Base-by-base conservation (phyloP, 2,888 invertebrate genomes). In the Branchipolynoe longqiensis region DNA sequence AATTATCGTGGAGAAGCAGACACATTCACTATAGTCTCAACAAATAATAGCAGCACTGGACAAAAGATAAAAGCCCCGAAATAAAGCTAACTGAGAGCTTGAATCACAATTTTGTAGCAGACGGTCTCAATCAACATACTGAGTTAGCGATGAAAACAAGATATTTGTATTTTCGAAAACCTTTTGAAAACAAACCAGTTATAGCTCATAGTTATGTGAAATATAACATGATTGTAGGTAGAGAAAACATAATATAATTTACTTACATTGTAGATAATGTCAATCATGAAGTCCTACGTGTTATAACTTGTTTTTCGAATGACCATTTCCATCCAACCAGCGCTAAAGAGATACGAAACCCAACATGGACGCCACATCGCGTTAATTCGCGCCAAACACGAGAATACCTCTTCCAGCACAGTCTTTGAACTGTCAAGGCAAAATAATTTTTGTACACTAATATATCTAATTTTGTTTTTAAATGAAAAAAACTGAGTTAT, bases 111-210 rank as follows among this genome's bases (percentile, higher is more conserved):
- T 18, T n/a, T 62, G 8, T 78, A 78, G 78, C 78, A 78, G 78
- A 78, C 78, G 78, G 41, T 41, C 28, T 48, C 41, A 48, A 78
- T 41, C 14, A 78, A 78, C 78, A 78, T 78, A 78, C 78, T 78
- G 78, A 78, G 78, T 78, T 78, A 78, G 78, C 78, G 41, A 78
- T 14, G 69, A 69, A 69, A 33, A 69, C 69, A 12, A 38, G 3
- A 36, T 33, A 38, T 69, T 78, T 78, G 25, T 28, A 78, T 78
- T 78, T 78, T 78, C 78, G 78, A 54, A 78, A 78, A 36, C 48
- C 48, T 48, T 48, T 18, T 8, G 8, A 48, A 18, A n/a, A 31
- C 56, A 56, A 12, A 22, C 6, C 56, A 56, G n/a, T 8, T 12
- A n/a, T 12, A 8, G 22, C 12, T 25, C 25, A 12, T 25, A 56